Conservation (phyloP, 2,797 vertebrate genomes). For the Typhlichthys eigenmanni region DNA sequence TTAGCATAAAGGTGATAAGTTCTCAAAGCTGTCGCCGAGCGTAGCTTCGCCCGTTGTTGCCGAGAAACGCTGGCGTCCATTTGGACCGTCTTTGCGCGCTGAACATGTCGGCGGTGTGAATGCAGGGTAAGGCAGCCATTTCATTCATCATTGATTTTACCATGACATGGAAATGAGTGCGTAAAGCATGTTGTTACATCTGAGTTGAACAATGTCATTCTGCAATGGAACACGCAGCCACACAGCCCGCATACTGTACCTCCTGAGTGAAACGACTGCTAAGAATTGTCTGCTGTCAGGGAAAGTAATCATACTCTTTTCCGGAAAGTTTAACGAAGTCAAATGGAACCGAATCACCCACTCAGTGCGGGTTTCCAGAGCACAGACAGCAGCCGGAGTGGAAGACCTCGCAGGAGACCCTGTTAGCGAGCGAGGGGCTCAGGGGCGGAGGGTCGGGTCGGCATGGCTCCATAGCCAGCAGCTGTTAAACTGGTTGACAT, state of each 20-base stretch:
- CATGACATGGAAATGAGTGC: too few relatives aligned
- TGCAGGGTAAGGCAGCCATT: too few relatives aligned
- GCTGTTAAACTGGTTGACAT: conserved; percentile 29
- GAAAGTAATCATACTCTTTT: conserved; percentile 22
- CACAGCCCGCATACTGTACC: background rate
- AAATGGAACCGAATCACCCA: conserved; percentile 30
- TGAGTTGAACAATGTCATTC: background rate
- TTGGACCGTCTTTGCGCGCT: too few relatives aligned
- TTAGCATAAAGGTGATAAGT: too few relatives aligned
- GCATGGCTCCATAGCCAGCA: conserved; percentile 41
- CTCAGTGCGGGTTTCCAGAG: conserved; percentile 3
- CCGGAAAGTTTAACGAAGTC: conserved; percentile 32
- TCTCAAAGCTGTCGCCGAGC: too few relatives aligned
- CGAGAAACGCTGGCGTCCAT: too few relatives aligned
- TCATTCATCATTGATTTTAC: too few relatives aligned
- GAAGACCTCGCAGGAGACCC: conserved; percentile 45
- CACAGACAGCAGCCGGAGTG: conserved; percentile 28
- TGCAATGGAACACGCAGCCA: background rate
- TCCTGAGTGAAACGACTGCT: background rate
- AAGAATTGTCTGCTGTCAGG: conserved; percentile 7
- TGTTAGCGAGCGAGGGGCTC: conserved; percentile 30
- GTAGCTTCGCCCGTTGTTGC: too few relatives aligned
- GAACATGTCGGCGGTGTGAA: too few relatives aligned
- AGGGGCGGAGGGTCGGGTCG: conserved; percentile 19
- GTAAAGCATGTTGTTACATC: too few relatives aligned